These are phyloP conservation scores for Hipposideros larvatus DNA, from an alignment of 2,797 vertebrate species.

Conservation along the genomic window DNA sequence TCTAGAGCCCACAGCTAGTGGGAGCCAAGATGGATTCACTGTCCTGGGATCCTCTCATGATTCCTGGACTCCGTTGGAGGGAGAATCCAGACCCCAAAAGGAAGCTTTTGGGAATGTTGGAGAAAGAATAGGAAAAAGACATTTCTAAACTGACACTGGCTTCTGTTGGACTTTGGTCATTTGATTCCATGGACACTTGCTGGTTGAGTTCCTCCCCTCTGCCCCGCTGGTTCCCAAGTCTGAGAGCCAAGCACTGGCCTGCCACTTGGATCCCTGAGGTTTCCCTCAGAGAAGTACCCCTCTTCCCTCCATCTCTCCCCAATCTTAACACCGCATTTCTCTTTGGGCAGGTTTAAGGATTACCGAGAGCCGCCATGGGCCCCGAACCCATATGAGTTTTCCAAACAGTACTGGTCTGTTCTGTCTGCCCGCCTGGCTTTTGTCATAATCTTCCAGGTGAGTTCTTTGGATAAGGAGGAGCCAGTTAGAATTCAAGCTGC, in stretches of 20 bases:
- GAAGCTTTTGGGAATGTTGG: background rate
- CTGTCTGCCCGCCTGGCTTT: conserved; percentile 97
- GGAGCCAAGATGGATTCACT: background rate
- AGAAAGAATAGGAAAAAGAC: background rate
- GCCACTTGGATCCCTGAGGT: background rate
- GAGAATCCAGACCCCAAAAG: background rate
- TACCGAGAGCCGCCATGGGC: conserved; percentile 98
- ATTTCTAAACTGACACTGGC: background rate
- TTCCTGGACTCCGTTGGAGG: background rate
- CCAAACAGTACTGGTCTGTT: conserved; percentile 98
- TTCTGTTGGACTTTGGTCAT: background rate
- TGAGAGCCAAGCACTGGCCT: background rate
- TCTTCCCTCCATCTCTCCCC: background rate
- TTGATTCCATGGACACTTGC: background rate
- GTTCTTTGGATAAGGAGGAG: background rate
- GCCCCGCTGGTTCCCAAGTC: background rate
- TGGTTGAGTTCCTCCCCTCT: background rate
- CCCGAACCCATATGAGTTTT: conserved; percentile 94
- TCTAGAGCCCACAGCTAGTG: background rate
- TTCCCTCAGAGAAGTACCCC: background rate
- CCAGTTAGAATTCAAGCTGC: background rate
- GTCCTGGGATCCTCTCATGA: background rate
- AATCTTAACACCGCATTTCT: conserved; percentile 49
- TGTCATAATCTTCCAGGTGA: conserved; percentile 98
- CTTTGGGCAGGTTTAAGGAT: conserved; percentile 94